Conservation (phyloP, 1,140 invertebrate genomes). For the Lamellibrachia luymesi region DNA sequence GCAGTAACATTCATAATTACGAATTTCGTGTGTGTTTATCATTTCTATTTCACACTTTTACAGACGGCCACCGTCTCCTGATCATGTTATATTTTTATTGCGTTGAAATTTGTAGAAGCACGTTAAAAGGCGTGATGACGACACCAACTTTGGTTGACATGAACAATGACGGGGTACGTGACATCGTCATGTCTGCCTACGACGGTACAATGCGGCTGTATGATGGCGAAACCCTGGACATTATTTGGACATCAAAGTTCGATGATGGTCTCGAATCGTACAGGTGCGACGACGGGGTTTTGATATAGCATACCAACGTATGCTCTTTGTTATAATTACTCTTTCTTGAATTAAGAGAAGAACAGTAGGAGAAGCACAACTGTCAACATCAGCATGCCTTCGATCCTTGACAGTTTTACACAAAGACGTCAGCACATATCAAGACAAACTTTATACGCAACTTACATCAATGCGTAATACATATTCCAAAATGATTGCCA, state of each 20-base stretch:
- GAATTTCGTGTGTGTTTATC: not conserved
- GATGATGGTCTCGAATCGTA: constrained; percentile 37
- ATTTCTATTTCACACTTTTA: not conserved
- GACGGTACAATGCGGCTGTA: constrained; percentile 41
- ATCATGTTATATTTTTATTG: not conserved
- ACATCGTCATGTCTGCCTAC: constrained; percentile 46
- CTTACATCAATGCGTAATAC: no score
- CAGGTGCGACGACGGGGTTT: not conserved
- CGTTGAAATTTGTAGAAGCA: not conserved
- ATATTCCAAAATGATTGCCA: no score
- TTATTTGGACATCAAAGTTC: constrained; percentile 40
- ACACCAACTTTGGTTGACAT: constrained; percentile 49
- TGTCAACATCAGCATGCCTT: no score
- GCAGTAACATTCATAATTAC: not conserved
- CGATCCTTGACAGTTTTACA: no score
- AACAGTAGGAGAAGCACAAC: no score
- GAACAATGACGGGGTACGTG: constrained; percentile 40
- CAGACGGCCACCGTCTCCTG: not conserved
- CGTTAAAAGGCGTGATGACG: constrained; percentile 42
- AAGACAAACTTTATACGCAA: no score
- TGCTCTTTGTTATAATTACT: no score
- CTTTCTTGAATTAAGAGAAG: no score
- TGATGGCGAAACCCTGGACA: constrained; percentile 42
- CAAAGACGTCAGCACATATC: no score
- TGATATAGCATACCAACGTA: no score